These are phyloP conservation scores for Anthopleura xanthogrammica DNA, from an alignment of 92 coral and sea anemone genomes.

Conservation along the genomic window DNA sequence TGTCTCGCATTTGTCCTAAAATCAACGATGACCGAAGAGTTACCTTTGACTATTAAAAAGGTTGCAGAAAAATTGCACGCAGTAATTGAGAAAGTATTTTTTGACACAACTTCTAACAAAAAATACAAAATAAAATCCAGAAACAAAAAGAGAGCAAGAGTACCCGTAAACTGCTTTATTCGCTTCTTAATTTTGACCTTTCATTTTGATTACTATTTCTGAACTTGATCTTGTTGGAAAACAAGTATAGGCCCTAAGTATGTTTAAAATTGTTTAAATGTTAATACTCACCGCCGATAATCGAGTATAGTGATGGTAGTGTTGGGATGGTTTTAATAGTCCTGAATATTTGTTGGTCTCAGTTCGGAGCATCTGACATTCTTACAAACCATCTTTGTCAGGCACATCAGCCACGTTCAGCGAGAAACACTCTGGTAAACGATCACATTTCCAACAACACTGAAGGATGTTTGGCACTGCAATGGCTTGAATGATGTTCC, in stretches of 20 bases:
- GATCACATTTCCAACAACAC: conserved; percentile 2
- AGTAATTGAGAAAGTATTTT: too few relatives aligned
- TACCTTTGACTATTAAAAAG: too few relatives aligned
- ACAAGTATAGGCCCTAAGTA: too few relatives aligned
- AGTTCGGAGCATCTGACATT: neutral
- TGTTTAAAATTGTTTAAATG: too few relatives aligned
- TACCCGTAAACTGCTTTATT: too few relatives aligned
- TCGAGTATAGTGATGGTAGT: neutral
- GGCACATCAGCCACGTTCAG: conserved; percentile 4
- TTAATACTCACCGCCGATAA: neutral
- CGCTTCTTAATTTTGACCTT: too few relatives aligned
- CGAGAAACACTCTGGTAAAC: conserved; percentile 3
- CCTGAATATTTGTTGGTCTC: neutral
- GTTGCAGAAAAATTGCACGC: too few relatives aligned
- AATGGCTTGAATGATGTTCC: neutral
- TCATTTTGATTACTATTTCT: too few relatives aligned
- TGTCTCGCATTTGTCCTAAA: neutral
- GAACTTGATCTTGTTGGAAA: too few relatives aligned
- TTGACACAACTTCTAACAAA: too few relatives aligned
- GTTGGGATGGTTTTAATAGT: conserved; percentile 1
- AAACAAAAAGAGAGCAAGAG: too few relatives aligned
- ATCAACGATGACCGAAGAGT: neutral
- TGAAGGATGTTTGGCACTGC: neutral
- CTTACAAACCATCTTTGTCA: neutral
- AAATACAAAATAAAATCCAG: too few relatives aligned